phyloP scores from a whole-genome alignment of 2,113 vertebrate species.

The Indicator indicator region DNA sequence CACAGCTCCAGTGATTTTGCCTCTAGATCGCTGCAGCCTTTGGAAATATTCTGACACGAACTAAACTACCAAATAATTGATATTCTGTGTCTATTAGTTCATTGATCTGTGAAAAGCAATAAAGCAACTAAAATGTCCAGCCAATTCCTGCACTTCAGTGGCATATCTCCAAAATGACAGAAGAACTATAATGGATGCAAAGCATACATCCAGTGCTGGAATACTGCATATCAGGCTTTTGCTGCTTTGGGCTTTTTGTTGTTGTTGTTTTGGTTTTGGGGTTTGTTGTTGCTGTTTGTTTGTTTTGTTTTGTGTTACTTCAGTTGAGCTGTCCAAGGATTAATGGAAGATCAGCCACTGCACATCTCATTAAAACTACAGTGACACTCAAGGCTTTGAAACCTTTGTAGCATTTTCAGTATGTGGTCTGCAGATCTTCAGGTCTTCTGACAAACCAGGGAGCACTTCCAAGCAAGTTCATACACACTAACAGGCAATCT shows the following conservation, averaged over 20 bases:
- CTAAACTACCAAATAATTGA: not conserved
- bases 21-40: not conserved
- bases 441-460: not conserved
- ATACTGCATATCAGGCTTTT: not conserved
- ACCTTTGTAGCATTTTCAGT: not conserved
- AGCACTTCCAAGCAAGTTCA: not conserved
- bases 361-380: not conserved
- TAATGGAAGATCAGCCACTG: not conserved
- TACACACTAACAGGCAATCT: not conserved
- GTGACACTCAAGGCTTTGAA: not conserved
- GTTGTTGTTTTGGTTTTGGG: no score
- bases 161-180: not conserved
- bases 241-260: no score
- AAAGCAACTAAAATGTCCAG: not conserved
- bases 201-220: not conserved
- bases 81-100: not conserved
- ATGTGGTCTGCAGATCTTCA: not conserved
- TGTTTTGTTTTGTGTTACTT: not conserved
- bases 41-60: not conserved
- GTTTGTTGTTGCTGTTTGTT: not conserved
- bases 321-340: not conserved
- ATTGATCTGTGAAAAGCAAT: not conserved
- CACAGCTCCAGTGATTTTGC: rapidly evolving
- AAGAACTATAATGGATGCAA: not conserved
- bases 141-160: not conserved